A percentile compares a stretch with the other conserved stretches of the same genome.
phyloP scores from a whole-genome alignment of 1,140 invertebrate genomes.

The Brachionus sp. region DNA sequence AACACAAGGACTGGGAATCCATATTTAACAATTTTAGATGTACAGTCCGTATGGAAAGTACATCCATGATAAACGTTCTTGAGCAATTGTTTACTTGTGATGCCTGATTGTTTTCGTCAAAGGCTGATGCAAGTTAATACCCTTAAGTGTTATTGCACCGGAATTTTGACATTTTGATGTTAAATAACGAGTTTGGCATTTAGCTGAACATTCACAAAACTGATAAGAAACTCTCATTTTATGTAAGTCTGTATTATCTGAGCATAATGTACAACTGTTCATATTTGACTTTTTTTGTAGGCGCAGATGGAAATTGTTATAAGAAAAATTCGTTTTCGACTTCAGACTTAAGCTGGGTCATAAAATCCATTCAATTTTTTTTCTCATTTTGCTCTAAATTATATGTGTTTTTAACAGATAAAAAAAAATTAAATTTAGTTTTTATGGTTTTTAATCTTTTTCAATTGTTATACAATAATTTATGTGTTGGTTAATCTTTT shows the following conservation, averaged over 20 bases:
- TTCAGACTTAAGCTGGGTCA: not conserved
- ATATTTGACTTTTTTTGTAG: constrained; percentile 13
- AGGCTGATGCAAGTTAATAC: not conserved
- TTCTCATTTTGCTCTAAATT: constrained; percentile 9
- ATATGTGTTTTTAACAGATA: not conserved
- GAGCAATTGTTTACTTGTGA: not conserved
- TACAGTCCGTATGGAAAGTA: constrained; percentile 13
- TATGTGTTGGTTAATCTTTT: not conserved
- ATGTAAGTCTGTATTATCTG: constrained; percentile 3
- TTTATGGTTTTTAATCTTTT: constrained; percentile 12
- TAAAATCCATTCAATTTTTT: constrained; percentile 16
- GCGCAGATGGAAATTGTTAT: constrained; percentile 2
- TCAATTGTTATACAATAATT: not conserved
- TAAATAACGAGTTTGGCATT: constrained; percentile 20
- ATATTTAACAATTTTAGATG: constrained; percentile 21
- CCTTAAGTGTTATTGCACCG: not conserved
- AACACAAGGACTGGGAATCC: constrained; percentile 15
- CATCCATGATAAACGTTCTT: not conserved
- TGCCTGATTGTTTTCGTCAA: not conserved
- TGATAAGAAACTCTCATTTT: constrained; percentile 13
- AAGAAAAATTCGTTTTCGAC: not conserved
- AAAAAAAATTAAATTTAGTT: not conserved
- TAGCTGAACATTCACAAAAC: constrained; percentile 3
- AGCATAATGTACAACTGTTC: constrained; percentile 3
- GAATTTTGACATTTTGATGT: not conserved